These are phyloP conservation scores for Argya squamiceps DNA, from an alignment of 2,797 vertebrate species.

Conservation along the genomic window DNA sequence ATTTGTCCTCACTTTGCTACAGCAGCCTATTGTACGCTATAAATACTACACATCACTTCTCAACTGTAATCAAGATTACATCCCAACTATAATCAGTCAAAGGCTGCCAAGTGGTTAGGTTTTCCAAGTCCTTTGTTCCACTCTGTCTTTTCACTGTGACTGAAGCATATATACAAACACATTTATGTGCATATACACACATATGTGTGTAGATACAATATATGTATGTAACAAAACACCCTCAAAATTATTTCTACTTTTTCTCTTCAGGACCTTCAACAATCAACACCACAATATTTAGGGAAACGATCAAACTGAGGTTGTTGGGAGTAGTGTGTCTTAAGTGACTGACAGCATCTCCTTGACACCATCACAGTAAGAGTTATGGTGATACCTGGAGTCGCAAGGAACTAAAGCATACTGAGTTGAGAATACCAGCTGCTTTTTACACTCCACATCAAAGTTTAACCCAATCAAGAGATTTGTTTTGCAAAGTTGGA, in stretches of 20 bases:
- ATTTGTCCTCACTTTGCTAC: background rate
- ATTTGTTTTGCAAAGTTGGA: background rate
- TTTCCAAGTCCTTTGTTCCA: background rate
- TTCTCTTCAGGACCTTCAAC: background rate
- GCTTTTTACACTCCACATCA: background rate
- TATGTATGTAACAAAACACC: background rate
- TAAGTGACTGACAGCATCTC: background rate
- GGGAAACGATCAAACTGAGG: background rate
- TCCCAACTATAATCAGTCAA: background rate
- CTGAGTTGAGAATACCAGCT: background rate
- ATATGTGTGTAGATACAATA: accelerated
- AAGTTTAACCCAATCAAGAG: background rate
- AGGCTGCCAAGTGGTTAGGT: background rate
- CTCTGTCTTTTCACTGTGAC: background rate
- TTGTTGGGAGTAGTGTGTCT: background rate
- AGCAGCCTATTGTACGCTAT: background rate
- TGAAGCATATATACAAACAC: background rate
- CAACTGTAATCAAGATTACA: background rate
- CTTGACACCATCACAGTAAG: background rate
- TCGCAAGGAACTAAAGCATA: background rate
- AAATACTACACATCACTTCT: background rate
- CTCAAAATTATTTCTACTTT: background rate
- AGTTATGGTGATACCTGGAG: background rate
- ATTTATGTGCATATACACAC: background rate
- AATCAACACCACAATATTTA: background rate